Percentiles rank a stretch among this genome's conserved stretches.
These are phyloP conservation scores for Neogale vison DNA, from an alignment of 2,113 vertebrate species.

Conservation along the genomic window DNA sequence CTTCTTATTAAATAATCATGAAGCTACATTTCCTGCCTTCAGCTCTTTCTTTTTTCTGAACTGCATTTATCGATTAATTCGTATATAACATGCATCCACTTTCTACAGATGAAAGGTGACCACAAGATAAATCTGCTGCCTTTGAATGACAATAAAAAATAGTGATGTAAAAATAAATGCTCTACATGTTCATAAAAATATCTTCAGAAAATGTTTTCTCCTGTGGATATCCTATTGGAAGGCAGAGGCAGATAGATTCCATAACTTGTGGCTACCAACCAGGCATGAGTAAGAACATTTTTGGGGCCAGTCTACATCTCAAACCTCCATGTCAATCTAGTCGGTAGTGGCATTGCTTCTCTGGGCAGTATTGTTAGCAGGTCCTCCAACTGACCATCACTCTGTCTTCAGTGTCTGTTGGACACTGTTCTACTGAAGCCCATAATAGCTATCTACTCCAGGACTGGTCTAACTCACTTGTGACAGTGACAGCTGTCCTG, in stretches of 20 bases:
- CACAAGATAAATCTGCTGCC: background rate
- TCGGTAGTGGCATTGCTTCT: background rate
- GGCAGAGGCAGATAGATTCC: background rate
- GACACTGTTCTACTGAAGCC: background rate
- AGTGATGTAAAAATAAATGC: background rate
- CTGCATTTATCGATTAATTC: background rate
- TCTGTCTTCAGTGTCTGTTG: fast-evolving
- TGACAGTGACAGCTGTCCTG: background rate
- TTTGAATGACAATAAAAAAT: background rate
- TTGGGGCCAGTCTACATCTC: background rate
- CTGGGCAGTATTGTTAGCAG: background rate
- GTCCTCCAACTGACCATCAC: background rate
- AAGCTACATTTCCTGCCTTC: background rate
- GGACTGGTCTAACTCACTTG: background rate
- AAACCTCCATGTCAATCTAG: background rate
- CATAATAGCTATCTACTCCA: background rate
- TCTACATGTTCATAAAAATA: background rate
- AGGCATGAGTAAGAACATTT: background rate
- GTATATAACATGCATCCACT: background rate
- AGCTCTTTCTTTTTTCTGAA: background rate
- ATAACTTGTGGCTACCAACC: background rate
- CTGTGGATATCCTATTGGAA: background rate
- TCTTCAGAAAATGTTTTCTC: background rate
- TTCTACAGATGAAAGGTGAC: background rate
- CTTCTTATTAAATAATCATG: background rate